Evolutionary conservation across 2,797 vertebrate genomes (phyloP).

Genomic region (Rachycentron canadum): DNA sequence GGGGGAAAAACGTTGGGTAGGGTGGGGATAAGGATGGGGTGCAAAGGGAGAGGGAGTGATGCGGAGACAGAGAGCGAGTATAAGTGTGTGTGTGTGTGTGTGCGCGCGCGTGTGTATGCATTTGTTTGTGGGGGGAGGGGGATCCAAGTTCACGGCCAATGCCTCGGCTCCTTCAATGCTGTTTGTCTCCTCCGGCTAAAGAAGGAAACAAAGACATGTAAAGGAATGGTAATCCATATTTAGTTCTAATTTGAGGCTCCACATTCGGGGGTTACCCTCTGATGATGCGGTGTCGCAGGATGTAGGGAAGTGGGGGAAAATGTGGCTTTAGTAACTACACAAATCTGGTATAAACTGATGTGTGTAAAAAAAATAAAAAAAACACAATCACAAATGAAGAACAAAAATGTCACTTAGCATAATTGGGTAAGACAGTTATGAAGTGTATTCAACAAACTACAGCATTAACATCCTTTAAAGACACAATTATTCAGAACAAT

Average conservation of each 20-base stretch:
- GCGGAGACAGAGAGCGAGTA: constrained; percentile 47
- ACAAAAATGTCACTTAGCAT: background rate
- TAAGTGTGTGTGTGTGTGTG: constrained; percentile 26
- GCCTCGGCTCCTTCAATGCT: constrained; percentile 49
- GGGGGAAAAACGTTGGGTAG: constrained; percentile 64
- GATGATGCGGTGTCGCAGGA: background rate
- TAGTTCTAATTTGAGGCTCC: background rate
- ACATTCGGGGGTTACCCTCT: constrained; percentile 23
- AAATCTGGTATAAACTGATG: constrained; percentile 10
- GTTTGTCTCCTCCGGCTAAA: constrained; percentile 57
- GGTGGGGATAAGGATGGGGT: constrained; percentile 75
- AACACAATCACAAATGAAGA: background rate
- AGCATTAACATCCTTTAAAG: constrained; percentile 3
- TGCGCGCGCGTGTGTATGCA: constrained; percentile 19
- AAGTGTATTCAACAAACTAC: constrained; percentile 10
- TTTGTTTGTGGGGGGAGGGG: constrained; percentile 56
- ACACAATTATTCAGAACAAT: constrained; percentile 5
- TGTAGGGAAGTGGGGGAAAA: background rate
- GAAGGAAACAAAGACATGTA: constrained; percentile 73
- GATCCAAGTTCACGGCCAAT: constrained; percentile 78
- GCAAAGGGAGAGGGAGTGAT: constrained; percentile 66
- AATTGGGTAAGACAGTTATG: constrained; percentile 1
- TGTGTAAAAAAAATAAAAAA: background rate
- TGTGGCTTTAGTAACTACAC: background rate
- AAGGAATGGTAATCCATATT: constrained; percentile 50